phyloP scores from a whole-genome alignment of 1,140 invertebrate species.

The Zophobas morio region DNA sequence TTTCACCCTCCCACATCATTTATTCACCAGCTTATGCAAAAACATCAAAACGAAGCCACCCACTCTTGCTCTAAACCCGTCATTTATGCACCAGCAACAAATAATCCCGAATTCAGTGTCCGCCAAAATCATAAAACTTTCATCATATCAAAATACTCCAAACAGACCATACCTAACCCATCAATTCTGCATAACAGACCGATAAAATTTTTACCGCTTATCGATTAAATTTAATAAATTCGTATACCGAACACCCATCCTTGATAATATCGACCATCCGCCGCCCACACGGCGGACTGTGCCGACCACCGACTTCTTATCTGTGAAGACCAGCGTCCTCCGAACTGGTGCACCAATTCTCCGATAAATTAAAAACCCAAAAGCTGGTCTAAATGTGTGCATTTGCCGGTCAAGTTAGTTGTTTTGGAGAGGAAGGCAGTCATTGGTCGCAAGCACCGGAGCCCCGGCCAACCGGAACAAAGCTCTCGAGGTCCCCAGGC shows the following conservation, averaged over 20 bases:
- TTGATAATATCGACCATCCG: conserved; percentile 4
- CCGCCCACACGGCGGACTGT: not conserved
- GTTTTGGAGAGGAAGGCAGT: conserved; percentile 45
- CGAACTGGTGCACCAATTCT: too few species aligned
- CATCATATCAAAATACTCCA: conserved; percentile 18
- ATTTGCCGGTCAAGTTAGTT: conserved; percentile 43
- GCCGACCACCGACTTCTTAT: not conserved
- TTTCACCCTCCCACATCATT: too few species aligned
- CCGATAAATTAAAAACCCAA: conserved; percentile 18
- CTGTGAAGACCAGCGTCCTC: too few species aligned
- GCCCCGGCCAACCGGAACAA: conserved; percentile 44
- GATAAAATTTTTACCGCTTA: conserved; percentile 14
- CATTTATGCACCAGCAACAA: too few species aligned
- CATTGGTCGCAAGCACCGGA: conserved; percentile 37
- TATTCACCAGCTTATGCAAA: too few species aligned
- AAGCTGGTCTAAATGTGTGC: conserved; percentile 25
- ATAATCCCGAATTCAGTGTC: too few species aligned
- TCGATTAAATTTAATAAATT: conserved; percentile 34
- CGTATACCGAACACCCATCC: not conserved
- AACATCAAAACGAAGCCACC: too few species aligned
- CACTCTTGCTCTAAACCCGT: too few species aligned
- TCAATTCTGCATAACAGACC: conserved; percentile 15
- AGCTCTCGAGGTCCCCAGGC: conserved; percentile 48
- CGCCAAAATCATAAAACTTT: conserved; percentile 24
- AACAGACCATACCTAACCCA: conserved; percentile 19